Percentiles rank a stretch among this genome's conserved stretches.
These are phyloP conservation scores for Naja naja DNA, from an alignment of 2,113 vertebrate species.

Conservation along the genomic window DNA sequence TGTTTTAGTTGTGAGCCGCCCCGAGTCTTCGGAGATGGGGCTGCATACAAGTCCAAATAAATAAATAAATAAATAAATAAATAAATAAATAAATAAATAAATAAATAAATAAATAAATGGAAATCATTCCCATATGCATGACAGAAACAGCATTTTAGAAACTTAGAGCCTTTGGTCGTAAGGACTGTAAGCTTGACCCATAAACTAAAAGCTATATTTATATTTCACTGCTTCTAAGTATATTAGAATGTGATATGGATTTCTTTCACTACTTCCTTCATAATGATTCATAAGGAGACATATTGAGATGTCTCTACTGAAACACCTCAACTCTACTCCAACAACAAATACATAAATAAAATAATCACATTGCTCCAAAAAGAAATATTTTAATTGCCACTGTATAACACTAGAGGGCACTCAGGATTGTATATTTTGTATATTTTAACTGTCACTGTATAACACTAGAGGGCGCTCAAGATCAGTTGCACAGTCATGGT, in stretches of 20 bases:
- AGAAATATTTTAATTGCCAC: background rate
- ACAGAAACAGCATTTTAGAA: background rate
- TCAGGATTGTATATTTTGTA: constrained; percentile 19
- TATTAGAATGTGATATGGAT: background rate
- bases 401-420: constrained; percentile 65
- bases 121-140: background rate
- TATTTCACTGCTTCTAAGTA: background rate
- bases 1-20: too few species aligned
- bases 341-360: constrained; percentile 30
- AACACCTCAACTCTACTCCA: background rate
- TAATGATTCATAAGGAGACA: background rate
- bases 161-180: background rate
- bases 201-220: background rate
- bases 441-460: too few species aligned
- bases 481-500: constrained; percentile 26
- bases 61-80: too few species aligned
- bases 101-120: too few species aligned
- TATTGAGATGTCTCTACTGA: background rate
- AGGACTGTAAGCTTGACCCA: background rate
- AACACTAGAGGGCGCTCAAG: constrained; percentile 68
- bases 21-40: too few species aligned
- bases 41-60: too few species aligned
- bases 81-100: too few species aligned
- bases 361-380: constrained; percentile 12
- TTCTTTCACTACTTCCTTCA: background rate